These are phyloP conservation scores for Ctenopoma kingsleyae DNA, from an alignment of 2,797 vertebrate species.

Conservation along the genomic window DNA sequence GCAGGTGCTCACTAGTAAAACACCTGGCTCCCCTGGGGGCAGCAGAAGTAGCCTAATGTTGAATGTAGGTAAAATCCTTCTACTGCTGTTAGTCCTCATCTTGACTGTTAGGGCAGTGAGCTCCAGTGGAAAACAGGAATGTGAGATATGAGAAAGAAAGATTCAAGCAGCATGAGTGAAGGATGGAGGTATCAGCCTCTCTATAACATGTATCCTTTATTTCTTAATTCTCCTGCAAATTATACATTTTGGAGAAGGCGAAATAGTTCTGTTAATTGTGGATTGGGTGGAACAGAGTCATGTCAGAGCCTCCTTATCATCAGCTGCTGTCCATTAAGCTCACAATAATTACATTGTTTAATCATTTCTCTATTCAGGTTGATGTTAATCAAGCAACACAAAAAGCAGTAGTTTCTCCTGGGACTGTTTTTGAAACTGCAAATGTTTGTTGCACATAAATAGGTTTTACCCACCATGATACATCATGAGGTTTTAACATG, in stretches of 20 bases:
- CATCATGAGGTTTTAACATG: neutral
- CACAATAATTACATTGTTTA: conserved; percentile 25
- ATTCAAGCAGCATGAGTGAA: conserved; percentile 6
- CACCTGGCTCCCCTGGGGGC: neutral
- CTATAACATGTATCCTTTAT: neutral
- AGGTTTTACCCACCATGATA: neutral
- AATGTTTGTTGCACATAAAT: too few relatives aligned
- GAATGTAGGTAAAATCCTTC: conserved; percentile 11
- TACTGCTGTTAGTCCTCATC: neutral
- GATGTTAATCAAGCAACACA: conserved; percentile 6
- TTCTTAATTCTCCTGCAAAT: neutral
- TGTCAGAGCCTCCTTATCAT: conserved; percentile 19
- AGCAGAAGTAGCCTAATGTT: neutral
- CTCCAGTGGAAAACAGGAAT: conserved; percentile 47
- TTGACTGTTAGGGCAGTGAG: conserved; percentile 25
- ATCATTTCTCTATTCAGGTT: neutral
- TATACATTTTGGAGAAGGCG: neutral
- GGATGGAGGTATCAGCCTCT: conserved; percentile 19
- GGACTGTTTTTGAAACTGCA: neutral
- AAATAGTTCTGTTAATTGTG: neutral
- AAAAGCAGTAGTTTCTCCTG: neutral
- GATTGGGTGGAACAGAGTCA: neutral
- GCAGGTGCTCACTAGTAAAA: neutral
- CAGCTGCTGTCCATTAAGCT: conserved; percentile 13
- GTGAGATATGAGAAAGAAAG: conserved; percentile 20